These are phyloP conservation scores for Globia sparganii DNA, from an alignment of 2,888 invertebrate genomes.

Conservation along the genomic window DNA sequence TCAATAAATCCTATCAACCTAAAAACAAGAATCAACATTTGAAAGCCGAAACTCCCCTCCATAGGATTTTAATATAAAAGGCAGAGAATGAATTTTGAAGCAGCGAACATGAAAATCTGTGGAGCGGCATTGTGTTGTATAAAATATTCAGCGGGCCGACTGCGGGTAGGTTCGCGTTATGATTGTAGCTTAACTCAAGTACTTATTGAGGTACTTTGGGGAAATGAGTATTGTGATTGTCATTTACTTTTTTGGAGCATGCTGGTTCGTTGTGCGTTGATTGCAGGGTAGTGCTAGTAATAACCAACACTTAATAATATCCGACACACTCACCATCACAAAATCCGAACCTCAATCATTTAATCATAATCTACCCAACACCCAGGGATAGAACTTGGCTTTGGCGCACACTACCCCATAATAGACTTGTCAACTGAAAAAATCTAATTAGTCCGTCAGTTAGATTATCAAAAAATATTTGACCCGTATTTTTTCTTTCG, in stretches of 20 bases:
- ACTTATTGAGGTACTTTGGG: slow-evolving; percentile 45
- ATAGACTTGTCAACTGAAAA: no score
- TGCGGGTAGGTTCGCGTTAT: slow-evolving; percentile 29
- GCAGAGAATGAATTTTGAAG: slow-evolving; percentile 60
- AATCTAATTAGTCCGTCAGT: no score
- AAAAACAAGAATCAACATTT: slow-evolving; percentile 41
- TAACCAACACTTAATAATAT: not conserved
- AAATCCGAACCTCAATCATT: no score
- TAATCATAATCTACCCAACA: no score
- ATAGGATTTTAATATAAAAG: slow-evolving; percentile 56
- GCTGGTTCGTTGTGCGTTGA: not conserved
- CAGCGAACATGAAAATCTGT: slow-evolving; percentile 60
- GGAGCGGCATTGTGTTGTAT: slow-evolving; percentile 42
- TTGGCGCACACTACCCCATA: no score
- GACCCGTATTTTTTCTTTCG: no score
- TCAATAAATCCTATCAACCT: slow-evolving; percentile 21
- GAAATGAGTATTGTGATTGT: slow-evolving; percentile 49
- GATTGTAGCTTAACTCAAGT: slow-evolving; percentile 43
- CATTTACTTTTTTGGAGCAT: slow-evolving; percentile 26
- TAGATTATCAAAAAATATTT: no score
- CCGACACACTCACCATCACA: no score
- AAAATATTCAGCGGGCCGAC: slow-evolving; percentile 53
- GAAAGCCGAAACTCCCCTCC: slow-evolving; percentile 42
- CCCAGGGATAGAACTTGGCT: no score
- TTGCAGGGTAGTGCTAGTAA: not conserved